Conservation (phyloP, 2,113 vertebrate genomes). For the Xenopus tropicalis region UCB_Xtro_10.0 CM004446.2:145963501-145964000, state of each 20-base stretch:
- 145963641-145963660: slow-evolving; percentile 37
- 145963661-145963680: slow-evolving; percentile 39
- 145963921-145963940: too few relatives aligned
- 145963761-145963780: too few relatives aligned
- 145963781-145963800: slow-evolving; percentile 9
- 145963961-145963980: too few relatives aligned
- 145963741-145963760: slow-evolving; percentile 18
- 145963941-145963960: too few relatives aligned
- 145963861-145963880: too few relatives aligned
- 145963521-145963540: slow-evolving; percentile 35
- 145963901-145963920: too few relatives aligned
- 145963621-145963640: slow-evolving; percentile 46
- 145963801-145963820: slow-evolving; percentile 31
- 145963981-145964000: too few relatives aligned
- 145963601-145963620: slow-evolving; percentile 45
- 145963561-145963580: slow-evolving; percentile 31
- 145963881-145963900: too few relatives aligned
- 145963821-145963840: too few relatives aligned
- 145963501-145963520: too few relatives aligned
- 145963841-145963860: too few relatives aligned
- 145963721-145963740: slow-evolving; percentile 38
- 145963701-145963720: slow-evolving; percentile 41
- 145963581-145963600: slow-evolving; percentile 33
- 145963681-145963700: slow-evolving; percentile 42
- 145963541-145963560: slow-evolving; percentile 31